Conservation (phyloP, 2,797 vertebrate genomes). For the Momotus momota region DNA sequence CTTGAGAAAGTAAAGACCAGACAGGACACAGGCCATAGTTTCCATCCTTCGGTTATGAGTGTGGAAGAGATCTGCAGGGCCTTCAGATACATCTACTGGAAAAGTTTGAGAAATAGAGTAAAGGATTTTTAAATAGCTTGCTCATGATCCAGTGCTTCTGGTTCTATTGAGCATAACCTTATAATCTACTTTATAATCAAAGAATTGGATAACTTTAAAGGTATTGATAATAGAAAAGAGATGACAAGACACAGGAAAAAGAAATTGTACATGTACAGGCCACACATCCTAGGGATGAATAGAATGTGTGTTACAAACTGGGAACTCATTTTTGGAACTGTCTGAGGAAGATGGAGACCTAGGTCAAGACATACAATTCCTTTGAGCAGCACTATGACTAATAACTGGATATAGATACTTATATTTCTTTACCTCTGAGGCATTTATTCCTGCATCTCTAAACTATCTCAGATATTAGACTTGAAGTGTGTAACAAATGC, state of each 20-base stretch:
- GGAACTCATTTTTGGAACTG: not conserved
- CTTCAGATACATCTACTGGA: not conserved
- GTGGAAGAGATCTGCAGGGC: not conserved
- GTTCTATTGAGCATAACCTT: not conserved
- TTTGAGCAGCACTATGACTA: not conserved
- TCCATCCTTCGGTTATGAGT: not conserved
- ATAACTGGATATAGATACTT: not conserved
- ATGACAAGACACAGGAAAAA: not conserved
- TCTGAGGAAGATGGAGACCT: not conserved
- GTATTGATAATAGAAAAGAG: not conserved
- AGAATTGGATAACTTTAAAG: not conserved
- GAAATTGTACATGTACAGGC: not conserved
- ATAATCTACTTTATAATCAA: not conserved
- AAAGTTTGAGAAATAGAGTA: not conserved
- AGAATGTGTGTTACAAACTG: not conserved
- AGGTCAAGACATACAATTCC: not conserved
- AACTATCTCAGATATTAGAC: not conserved
- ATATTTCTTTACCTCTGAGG: not conserved
- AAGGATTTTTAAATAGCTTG: not conserved
- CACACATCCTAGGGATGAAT: not conserved
- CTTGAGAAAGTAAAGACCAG: not conserved
- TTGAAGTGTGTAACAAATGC: not conserved
- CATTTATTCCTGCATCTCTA: not conserved
- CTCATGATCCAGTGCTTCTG: not conserved
- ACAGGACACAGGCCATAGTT: not conserved